Evolutionary conservation across 1,140 invertebrate genomes (phyloP).

Genomic region (Melanaphis sacchari): DNA sequence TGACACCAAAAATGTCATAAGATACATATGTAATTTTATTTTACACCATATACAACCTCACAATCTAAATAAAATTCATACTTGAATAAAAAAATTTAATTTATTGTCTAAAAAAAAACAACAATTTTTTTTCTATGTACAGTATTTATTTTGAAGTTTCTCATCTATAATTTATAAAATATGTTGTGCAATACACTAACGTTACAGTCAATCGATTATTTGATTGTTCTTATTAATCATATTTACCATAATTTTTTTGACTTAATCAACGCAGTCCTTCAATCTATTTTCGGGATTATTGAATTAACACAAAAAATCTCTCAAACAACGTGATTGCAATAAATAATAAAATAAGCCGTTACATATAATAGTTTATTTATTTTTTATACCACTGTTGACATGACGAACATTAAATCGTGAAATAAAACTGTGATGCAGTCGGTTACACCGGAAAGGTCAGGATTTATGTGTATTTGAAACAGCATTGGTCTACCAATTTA

Average conservation of each 20-base stretch:
- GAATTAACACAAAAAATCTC: not conserved
- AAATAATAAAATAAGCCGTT: constrained; percentile 29
- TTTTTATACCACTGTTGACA: not conserved
- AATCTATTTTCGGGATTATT: not conserved
- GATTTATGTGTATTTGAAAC: constrained; percentile 24
- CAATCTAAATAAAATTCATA: not conserved
- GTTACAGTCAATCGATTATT: not conserved
- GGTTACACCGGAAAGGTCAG: not conserved
- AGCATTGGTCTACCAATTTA: not conserved
- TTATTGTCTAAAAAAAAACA: not conserved
- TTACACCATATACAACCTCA: no score
- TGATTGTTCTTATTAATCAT: not conserved
- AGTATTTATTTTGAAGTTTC: not conserved
- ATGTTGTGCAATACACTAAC: not conserved
- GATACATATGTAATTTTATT: no score
- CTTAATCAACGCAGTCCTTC: not conserved
- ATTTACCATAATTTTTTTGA: not conserved
- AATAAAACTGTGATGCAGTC: constrained; percentile 31
- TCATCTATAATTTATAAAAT: not conserved
- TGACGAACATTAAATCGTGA: not conserved
- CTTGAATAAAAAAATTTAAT: not conserved
- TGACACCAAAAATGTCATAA: no score
- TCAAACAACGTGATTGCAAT: not conserved
- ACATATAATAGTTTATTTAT: not conserved
- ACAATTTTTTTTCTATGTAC: not conserved